Conservation (phyloP, 2,888 invertebrate species). For the Bombylius major region DNA sequence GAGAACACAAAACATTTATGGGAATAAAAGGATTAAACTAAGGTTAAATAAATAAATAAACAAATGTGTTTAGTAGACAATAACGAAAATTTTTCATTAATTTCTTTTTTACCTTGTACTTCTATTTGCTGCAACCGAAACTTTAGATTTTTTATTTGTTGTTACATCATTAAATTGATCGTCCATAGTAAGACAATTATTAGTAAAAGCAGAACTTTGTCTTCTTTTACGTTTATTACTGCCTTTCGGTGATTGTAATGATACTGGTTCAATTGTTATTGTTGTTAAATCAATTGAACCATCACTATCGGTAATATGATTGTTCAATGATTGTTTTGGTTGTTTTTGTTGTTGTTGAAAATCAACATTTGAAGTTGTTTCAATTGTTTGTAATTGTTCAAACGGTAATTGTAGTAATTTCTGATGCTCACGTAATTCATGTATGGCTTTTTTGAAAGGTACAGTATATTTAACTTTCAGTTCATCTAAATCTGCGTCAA, state of each 20-base stretch:
- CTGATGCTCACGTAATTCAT: constrained; percentile 56
- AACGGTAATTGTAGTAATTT: constrained; percentile 39
- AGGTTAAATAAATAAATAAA: too few species aligned
- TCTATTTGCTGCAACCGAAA: too few species aligned
- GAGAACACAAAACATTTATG: not conserved
- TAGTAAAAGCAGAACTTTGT: not conserved
- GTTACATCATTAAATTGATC: too few species aligned
- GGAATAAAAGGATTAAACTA: too few species aligned
- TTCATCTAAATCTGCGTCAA: constrained; percentile 43
- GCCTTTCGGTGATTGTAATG: not conserved
- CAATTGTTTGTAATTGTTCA: constrained; percentile 20
- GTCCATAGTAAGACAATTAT: too few species aligned
- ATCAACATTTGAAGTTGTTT: not conserved
- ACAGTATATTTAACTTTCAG: constrained; percentile 37
- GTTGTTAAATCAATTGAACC: not conserved
- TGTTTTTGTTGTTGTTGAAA: not conserved
- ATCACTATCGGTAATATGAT: too few species aligned
- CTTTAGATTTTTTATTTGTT: too few species aligned
- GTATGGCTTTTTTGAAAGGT: constrained; percentile 51
- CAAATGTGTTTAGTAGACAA: too few species aligned
- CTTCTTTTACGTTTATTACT: not conserved
- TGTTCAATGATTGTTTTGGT: not conserved
- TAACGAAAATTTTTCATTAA: too few species aligned
- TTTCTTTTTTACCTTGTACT: too few species aligned
- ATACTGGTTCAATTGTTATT: not conserved